phyloP scores from a whole-genome alignment of 2,113 vertebrate genomes.

The Hymenochirus boettgeri region DNA sequence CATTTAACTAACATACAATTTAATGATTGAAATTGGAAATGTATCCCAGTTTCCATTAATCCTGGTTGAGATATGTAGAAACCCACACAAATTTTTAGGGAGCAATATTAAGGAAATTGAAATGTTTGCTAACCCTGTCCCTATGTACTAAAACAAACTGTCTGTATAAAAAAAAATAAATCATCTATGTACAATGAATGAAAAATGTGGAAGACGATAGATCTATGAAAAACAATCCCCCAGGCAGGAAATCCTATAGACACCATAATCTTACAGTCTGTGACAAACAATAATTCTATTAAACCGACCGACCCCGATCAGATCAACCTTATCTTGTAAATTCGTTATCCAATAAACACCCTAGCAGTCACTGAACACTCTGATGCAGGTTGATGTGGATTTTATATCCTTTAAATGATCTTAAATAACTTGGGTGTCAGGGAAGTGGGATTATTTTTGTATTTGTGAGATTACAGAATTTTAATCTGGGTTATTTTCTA shows the following conservation, averaged over 20 bases:
- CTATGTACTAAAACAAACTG: too few species aligned
- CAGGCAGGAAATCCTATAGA: not conserved
- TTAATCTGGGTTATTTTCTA: not conserved
- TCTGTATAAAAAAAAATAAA: too few species aligned
- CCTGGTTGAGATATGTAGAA: too few species aligned
- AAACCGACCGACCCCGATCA: not conserved
- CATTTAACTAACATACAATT: too few species aligned
- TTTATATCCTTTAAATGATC: slow-evolving; percentile 1
- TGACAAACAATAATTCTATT: not conserved
- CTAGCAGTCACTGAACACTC: not conserved
- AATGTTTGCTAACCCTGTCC: too few species aligned
- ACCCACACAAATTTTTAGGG: too few species aligned
- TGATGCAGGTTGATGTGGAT: not conserved
- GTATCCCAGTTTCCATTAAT: too few species aligned
- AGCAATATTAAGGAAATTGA: too few species aligned
- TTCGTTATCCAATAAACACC: slow-evolving; percentile 1
- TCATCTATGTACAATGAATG: too few species aligned
- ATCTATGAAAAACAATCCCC: not conserved
- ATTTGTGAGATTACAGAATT: not conserved
- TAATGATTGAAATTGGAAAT: too few species aligned
- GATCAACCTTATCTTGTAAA: slow-evolving; percentile 3
- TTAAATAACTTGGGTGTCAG: not conserved
- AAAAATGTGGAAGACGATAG: not conserved
- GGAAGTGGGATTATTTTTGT: not conserved
- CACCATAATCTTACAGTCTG: not conserved